Evolutionary conservation across 1,140 invertebrate genomes (phyloP), one percentile per base, ranked within the genome.

Genomic region (Rhynchophorus ferrugineus): DNA sequence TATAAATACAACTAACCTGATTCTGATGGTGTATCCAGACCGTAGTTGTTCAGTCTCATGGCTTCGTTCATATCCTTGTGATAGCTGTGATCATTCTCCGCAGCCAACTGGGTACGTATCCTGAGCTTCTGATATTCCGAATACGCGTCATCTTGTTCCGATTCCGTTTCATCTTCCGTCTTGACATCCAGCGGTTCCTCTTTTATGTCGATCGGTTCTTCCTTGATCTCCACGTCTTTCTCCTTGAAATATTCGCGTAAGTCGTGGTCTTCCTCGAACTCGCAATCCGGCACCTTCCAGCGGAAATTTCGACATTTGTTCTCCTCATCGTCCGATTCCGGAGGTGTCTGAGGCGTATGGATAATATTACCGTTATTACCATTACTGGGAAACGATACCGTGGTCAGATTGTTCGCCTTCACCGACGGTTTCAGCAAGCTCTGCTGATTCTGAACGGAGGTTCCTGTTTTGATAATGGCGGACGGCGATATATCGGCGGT

Each of bases 1-100:
- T n/a, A n/a, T n/a, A n/a, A n/a, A n/a, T n/a, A n/a, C n/a, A n/a
- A 83, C 83, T 83, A 71, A 85, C 89, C 87, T 45, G 88, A 89
- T 77, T 91, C 88, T 2, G 87, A 90, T 37, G 88, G 87, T 53
- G 87, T 90, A 60, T 87, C 83, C 2, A 87, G 78, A 36, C 83
- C 83, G 33, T 84, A 74, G 59, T 76, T 75, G 54, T 35, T 79
- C 61, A 55, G 71, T 69, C 19, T 41, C 53, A 75, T 76, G 21
- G 71, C 70, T 65, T 70, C 42, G 56, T 72, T 57, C 59, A 71
- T 61, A 70, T 73, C 59, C 77, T 79, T 52, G 73, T 85, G 70
- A 66, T 87, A 88, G 49, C 83, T 83, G 62, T 87, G 85, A 67
- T 87, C 85, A 61, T 49, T 69, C 57, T 63, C 61, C 58, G 58